Base-by-base conservation (phyloP, 2,113 vertebrate genomes). In the Melanostigma gelatinosum region DNA sequence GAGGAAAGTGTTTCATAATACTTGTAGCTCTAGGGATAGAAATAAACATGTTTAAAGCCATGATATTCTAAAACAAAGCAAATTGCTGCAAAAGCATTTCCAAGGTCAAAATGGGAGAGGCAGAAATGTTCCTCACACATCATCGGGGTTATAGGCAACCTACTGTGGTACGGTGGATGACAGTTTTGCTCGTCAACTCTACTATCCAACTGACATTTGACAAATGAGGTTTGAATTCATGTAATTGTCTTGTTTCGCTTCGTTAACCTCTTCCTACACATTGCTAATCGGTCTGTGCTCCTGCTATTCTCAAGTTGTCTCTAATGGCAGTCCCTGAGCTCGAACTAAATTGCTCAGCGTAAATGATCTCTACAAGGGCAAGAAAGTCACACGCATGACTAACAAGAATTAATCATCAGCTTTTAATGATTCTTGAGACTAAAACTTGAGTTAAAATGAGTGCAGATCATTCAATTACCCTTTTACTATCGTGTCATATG, bases 141-240 rank as follows among this genome's bases (percentile, higher is more conserved):
- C 20, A 1, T 11, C n/a, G 27, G 7, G n/a, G 60, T 62, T 52
- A 84, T 64, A 55, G 4, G 20, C n/a, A 36, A 66, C 69, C 57
- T n/a, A 61, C 77, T 61, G 67, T 34, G 52, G 50, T 34, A 9
- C 13, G n/a, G 4, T 38, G 24, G 70, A 76, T 91, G 75, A 89
- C 80, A 91, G 92, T 92, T 89, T 65, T 24, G 46, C 29, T 18
- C 1, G 66, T 70, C 70, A 58, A 66, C 69, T 75, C 24, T 75
- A 68, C 42, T 40, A 27, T 40, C 80, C 27, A 62, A 68, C 66
- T 92, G 88, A 90, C 88, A 90, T 89, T 92, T 93, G 64, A 67
- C 36, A 88, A 85, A 91, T 87, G 63, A 85, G 50, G 79, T 85
- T 83, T 6, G 12, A 75, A 85, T 90, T 83, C 72, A 74, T 88